These are phyloP conservation scores for Hemicordylus capensis DNA, from an alignment of 2,113 vertebrate genomes.

Conservation along the genomic window DNA sequence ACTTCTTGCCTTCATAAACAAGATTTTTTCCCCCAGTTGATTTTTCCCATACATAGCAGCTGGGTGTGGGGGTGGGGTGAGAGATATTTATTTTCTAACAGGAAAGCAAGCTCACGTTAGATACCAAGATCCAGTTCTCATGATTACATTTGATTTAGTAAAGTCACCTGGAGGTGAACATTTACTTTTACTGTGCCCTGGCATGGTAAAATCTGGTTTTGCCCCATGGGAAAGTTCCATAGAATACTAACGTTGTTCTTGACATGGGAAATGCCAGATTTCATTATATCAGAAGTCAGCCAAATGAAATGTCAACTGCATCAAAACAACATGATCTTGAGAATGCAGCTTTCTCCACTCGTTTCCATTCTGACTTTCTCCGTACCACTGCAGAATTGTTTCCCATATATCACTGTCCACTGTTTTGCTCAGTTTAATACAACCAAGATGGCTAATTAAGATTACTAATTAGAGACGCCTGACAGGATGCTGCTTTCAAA, in stretches of 20 bases:
- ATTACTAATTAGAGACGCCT: not conserved
- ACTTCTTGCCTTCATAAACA: not conserved
- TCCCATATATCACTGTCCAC: not conserved
- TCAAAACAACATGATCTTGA: not conserved
- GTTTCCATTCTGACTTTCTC: not conserved
- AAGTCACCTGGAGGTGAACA: not conserved
- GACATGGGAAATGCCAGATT: not conserved
- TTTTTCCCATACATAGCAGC: not conserved
- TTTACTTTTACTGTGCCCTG: not conserved
- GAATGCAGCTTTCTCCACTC: not conserved
- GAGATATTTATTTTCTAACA: not conserved
- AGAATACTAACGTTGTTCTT: not conserved
- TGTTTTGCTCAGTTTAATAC: constrained; percentile 1
- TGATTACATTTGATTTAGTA: not conserved
- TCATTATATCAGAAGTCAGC: not conserved
- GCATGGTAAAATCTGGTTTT: not conserved
- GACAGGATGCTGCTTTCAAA: constrained; percentile 4
- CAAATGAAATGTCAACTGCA: not conserved
- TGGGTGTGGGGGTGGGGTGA: too few relatives aligned
- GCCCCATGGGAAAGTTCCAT: not conserved
- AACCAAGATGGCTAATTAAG: not conserved
- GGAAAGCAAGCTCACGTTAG: not conserved
- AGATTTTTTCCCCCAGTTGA: not conserved
- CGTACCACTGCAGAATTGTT: not conserved
- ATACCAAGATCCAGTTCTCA: too few relatives aligned